phyloP scores from a whole-genome alignment of 2,797 vertebrate species.

The Myotis planiceps region DNA sequence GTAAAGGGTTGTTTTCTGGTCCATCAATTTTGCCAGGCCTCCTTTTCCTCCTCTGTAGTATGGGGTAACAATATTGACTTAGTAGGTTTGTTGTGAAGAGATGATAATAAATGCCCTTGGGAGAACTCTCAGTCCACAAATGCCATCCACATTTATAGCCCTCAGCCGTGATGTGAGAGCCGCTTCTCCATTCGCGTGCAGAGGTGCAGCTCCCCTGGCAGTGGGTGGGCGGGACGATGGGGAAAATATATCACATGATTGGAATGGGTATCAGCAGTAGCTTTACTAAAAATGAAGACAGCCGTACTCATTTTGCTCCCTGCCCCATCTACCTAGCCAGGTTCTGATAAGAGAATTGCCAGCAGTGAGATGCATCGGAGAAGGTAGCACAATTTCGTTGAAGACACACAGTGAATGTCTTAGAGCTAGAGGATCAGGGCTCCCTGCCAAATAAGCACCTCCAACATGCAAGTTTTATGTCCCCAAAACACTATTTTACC shows the following conservation, averaged over 20 bases:
- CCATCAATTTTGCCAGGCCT: not conserved
- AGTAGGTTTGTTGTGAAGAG: not conserved
- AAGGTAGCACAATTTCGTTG: not conserved
- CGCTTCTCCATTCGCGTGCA: accelerated
- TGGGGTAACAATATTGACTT: not conserved
- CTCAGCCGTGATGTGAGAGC: accelerated
- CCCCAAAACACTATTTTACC: not conserved
- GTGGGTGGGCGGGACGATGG: accelerated
- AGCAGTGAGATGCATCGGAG: accelerated
- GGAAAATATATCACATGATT: not conserved
- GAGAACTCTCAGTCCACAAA: accelerated
- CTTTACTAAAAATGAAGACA: not conserved
- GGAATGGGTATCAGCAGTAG: not conserved
- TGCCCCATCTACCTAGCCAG: not conserved
- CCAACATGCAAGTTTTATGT: not conserved
- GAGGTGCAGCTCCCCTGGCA: not conserved
- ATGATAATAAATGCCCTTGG: not conserved
- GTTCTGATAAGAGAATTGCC: not conserved
- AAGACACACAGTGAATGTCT: not conserved
- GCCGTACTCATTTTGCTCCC: not conserved
- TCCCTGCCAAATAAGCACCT: accelerated
- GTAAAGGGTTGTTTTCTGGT: no score
- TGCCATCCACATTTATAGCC: no score
- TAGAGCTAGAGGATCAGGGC: not conserved
- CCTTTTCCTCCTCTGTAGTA: not conserved